A percentile compares a stretch with the other conserved stretches of the same genome.
Evolutionary conservation across 2,888 invertebrate species (phyloP).

Genomic region (Agapostemon virescens): DNA sequence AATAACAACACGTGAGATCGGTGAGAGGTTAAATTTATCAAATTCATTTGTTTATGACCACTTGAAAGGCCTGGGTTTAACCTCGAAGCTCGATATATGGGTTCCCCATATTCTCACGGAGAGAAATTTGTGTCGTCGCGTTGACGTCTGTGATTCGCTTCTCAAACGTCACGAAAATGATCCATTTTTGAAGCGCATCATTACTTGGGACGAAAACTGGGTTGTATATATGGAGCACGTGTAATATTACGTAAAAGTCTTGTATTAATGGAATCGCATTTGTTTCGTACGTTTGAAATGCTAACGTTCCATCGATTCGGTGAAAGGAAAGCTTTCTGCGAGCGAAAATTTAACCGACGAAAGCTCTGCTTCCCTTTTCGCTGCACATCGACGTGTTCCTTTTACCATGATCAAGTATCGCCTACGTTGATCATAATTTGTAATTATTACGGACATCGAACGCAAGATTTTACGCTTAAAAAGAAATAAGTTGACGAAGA

Average conservation of each 20-base stretch:
- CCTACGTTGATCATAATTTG: background rate
- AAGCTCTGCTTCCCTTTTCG: background rate
- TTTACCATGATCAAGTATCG: background rate
- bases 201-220: too few species aligned
- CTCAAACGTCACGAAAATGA: too few species aligned
- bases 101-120: too few species aligned
- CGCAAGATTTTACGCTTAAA: background rate
- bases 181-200: too few species aligned
- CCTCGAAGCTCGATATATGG: too few species aligned
- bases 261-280: background rate
- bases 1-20: too few species aligned
- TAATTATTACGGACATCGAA: background rate
- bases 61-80: too few species aligned
- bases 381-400: background rate
- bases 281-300: background rate
- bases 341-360: background rate
- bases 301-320: constrained; percentile 52
- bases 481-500: background rate
- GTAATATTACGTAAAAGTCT: background rate
- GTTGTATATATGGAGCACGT: background rate
- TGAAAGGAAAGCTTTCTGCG: constrained; percentile 21
- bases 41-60: too few species aligned
- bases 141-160: too few species aligned
- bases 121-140: too few species aligned
- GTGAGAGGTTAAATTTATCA: too few species aligned